Evolutionary conservation across 1,140 invertebrate species (phyloP).

Genomic region (Thaumatotibia leucotreta): DNA sequence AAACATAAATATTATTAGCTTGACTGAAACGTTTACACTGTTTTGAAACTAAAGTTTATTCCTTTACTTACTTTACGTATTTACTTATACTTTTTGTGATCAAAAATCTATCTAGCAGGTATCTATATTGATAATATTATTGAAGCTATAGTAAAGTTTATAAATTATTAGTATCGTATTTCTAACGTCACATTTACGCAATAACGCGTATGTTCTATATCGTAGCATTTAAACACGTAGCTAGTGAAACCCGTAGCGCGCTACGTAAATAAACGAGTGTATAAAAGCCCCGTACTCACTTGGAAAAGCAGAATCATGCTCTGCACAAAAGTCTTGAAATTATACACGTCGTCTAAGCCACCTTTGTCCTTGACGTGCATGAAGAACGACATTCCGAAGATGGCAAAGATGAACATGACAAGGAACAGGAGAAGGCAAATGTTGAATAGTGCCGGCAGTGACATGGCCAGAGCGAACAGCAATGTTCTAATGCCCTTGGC

Average conservation of each 20-base stretch:
- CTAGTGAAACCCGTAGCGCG: not conserved
- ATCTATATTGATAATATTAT: too few species aligned
- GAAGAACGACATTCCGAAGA: constrained; percentile 99
- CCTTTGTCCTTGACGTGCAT: constrained; percentile 97
- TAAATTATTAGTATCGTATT: not conserved
- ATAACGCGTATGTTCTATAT: not conserved
- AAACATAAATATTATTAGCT: too few species aligned
- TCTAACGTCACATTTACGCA: not conserved
- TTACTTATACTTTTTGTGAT: too few species aligned
- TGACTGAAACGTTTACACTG: too few species aligned
- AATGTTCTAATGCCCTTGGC: constrained; percentile 98
- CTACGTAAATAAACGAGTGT: not conserved
- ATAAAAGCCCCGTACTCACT: constrained; percentile 73
- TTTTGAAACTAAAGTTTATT: too few species aligned
- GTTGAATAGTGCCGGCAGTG: constrained; percentile 98
- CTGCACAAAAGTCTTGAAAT: constrained; percentile 98
- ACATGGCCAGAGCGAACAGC: constrained; percentile 98
- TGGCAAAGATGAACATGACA: constrained; percentile 99
- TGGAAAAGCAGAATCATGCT: constrained; percentile 99
- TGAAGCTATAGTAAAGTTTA: too few species aligned
- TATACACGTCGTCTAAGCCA: constrained; percentile 97
- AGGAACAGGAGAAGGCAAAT: constrained; percentile 98
- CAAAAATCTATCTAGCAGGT: too few species aligned
- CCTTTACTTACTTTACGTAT: too few species aligned
- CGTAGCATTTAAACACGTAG: not conserved